phyloP scores from a whole-genome alignment of 1,140 invertebrate genomes.

The Sitodiplosis mosellana region DNA sequence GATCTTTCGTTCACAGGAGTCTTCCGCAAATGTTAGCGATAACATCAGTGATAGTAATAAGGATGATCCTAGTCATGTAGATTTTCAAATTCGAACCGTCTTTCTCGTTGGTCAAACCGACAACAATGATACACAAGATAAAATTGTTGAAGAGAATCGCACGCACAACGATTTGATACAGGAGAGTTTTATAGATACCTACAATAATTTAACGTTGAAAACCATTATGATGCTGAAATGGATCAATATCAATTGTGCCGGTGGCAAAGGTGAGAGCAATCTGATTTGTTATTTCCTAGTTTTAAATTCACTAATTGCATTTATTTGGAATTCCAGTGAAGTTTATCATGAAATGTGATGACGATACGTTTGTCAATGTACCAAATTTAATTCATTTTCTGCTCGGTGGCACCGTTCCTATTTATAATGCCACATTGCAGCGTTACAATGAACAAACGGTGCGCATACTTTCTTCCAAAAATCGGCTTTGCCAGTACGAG shows the following conservation, averaged over 20 bases:
- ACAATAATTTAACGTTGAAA: slow-evolving; percentile 85
- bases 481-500: slow-evolving; percentile 13
- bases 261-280: slow-evolving; percentile 17
- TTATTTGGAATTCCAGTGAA: slow-evolving; percentile 22
- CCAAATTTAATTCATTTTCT: slow-evolving; percentile 32
- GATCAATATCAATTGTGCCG: slow-evolving; percentile 45
- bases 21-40: not conserved
- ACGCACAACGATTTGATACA: slow-evolving; percentile 63
- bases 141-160: slow-evolving; percentile 13
- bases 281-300: not conserved
- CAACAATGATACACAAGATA: slow-evolving; percentile 11
- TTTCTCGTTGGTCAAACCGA: slow-evolving; percentile 15
- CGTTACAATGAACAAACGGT: slow-evolving; percentile 14
- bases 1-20: too few relatives aligned
- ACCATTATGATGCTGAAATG: slow-evolving; percentile 72
- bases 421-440: slow-evolving; percentile 21
- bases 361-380: slow-evolving; percentile 69
- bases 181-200: slow-evolving; percentile 74
- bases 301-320: slow-evolving; percentile 3
- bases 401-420: slow-evolving; percentile 21
- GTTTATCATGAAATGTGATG: slow-evolving; percentile 67
- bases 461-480: slow-evolving; percentile 8
- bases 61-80: not conserved
- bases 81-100: slow-evolving; percentile 12
- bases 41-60: not conserved